Evolutionary conservation across 2,113 vertebrate genomes (phyloP), one percentile per base, ranked within the genome.

Genomic region (Electrona antarctica): DNA sequence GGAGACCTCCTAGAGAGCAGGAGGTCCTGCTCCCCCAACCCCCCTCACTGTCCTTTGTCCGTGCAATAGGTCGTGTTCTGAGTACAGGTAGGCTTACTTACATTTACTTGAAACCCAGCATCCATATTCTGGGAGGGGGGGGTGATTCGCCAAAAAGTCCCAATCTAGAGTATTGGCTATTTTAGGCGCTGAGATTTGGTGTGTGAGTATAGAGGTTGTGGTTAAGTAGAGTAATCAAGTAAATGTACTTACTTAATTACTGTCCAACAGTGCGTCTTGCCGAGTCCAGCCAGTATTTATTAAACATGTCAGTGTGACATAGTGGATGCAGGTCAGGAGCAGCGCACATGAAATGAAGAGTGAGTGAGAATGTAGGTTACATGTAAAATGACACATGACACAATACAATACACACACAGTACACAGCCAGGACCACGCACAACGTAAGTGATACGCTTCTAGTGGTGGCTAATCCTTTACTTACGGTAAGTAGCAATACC

Each of bases 271-370:
- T 41, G 33, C 33, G 33, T 94, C 78, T 86, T 85, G 93, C 84
- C 89, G 7, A 41, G 52, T 33, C 68, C 89, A 86, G 95, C 92
- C 92, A 96, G 94, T 96, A 94, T 96, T 97, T 97, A 94, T 94
- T 97, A 96, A 97, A 97, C 95, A 97, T 95, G 96, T 95, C 96
- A 95, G 91, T 71, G 93, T 95, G 95, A 96, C 93, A 92, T 95
- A 97, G 91, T 88, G 93, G 93, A 93, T 90, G 84, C 83, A 90
- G 95, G 96, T 95, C 95, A 92, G 94, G 95, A 94, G 93, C 92
- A 93, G 91, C 86, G 90, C 67, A 88, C 86, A 90, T 89, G 81
- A 91, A 91, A 90, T 87, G 68, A 73, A 76, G 75, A 78, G 81
- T 73, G 85, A 87, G 77, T 74, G 85, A 87, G 80, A 84, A 87